Evolutionary conservation across 1,140 invertebrate genomes (phyloP).

Genomic region (Leptestheria dahalacensis): DNA sequence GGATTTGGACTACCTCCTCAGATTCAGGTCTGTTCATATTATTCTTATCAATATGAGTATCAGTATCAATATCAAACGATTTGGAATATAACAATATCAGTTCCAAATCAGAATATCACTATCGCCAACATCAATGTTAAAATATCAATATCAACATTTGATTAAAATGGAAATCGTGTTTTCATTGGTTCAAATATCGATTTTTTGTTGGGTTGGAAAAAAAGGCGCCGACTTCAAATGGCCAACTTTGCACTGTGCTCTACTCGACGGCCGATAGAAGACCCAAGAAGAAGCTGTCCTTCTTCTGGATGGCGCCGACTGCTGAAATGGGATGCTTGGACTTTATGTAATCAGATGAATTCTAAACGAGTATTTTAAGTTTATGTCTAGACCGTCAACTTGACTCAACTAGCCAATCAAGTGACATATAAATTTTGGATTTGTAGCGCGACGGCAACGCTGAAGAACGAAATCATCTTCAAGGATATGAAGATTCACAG

Average conservation of each 20-base stretch:
- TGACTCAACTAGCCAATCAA: background rate
- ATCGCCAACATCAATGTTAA: too few species aligned
- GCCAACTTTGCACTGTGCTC: slow-evolving; percentile 18
- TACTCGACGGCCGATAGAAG: slow-evolving; percentile 17
- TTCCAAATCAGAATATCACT: slow-evolving; percentile 6
- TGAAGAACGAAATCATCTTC: background rate
- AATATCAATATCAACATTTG: too few species aligned
- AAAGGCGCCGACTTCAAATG: background rate
- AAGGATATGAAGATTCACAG: background rate
- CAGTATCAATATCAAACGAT: background rate
- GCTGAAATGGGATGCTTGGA: slow-evolving; percentile 32
- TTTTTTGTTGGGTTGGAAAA: background rate
- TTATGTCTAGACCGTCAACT: background rate
- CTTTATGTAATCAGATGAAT: slow-evolving; percentile 27
- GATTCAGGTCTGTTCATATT: background rate
- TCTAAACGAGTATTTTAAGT: background rate
- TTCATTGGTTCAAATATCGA: background rate
- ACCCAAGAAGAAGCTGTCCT: slow-evolving; percentile 24
- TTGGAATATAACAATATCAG: background rate
- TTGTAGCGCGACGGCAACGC: background rate
- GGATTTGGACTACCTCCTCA: background rate
- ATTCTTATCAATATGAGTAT: background rate
- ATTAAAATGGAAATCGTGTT: too few species aligned
- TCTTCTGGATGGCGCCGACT: slow-evolving; percentile 32
- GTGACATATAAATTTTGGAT: background rate